Evolutionary conservation across 1,140 invertebrate genomes (phyloP).

Genomic region (Nasonia longicornis): DNA sequence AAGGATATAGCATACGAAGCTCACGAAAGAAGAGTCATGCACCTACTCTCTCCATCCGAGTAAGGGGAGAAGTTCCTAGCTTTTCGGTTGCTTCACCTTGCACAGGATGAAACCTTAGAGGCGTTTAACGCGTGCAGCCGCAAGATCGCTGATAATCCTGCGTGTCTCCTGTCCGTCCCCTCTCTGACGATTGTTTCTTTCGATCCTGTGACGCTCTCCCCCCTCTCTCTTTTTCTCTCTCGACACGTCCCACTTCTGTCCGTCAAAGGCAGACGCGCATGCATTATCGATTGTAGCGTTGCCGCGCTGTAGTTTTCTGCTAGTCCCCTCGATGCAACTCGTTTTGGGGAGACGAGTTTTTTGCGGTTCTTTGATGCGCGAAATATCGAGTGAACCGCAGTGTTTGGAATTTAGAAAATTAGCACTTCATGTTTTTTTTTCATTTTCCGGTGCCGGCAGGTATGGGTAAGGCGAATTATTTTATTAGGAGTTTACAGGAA

Average conservation of each 20-base stretch:
- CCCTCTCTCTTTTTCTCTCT: background rate
- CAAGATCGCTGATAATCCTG: constrained; percentile 41
- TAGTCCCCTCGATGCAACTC: background rate
- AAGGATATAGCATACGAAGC: background rate
- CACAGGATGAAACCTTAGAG: constrained; percentile 39
- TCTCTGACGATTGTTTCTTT: constrained; percentile 15
- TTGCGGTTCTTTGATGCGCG: background rate
- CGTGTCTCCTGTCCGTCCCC: background rate
- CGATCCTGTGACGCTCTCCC: background rate
- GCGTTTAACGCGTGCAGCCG: constrained; percentile 28
- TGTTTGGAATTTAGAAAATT: background rate
- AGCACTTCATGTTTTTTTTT: background rate
- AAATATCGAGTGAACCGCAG: background rate
- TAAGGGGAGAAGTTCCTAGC: constrained; percentile 22
- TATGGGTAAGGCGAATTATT: background rate
- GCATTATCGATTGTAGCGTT: constrained; percentile 57
- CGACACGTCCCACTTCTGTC: constrained; percentile 60
- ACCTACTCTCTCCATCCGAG: background rate
- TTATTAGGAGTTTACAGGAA: background rate
- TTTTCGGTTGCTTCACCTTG: constrained; percentile 20
- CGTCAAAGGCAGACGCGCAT: constrained; percentile 54
- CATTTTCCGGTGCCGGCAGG: background rate
- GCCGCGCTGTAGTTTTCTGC: background rate
- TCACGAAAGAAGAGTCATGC: constrained; percentile 5
- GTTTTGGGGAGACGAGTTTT: background rate